Percentiles rank a stretch among this genome's conserved stretches.
These are phyloP conservation scores for Thera britannica DNA, from an alignment of 2,888 invertebrate species.

Conservation along the genomic window DNA sequence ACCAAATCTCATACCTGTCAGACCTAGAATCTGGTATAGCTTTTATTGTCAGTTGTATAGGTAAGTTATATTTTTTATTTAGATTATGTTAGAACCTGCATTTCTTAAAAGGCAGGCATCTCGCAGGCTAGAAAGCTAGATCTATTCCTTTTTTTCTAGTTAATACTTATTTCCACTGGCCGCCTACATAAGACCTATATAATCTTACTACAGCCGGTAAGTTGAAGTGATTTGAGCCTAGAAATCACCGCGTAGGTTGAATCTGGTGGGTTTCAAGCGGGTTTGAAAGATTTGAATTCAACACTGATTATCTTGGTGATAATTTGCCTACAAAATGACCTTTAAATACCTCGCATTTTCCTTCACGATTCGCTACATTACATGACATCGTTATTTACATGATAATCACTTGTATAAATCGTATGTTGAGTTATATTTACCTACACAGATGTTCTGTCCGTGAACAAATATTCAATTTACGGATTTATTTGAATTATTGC, in stretches of 20 bases:
- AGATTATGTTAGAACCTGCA: too few species aligned
- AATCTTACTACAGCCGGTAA: too few species aligned
- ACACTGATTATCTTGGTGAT: constrained; percentile 23
- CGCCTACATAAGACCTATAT: too few species aligned
- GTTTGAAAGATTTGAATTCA: constrained; percentile 5
- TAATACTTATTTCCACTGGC: too few species aligned
- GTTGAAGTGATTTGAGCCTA: neutral
- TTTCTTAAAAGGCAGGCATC: too few species aligned
- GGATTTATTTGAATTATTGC: neutral
- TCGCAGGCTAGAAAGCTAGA: too few species aligned
- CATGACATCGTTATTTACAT: constrained; percentile 51
- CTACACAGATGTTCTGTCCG: neutral
- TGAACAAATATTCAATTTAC: neutral
- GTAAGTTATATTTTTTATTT: too few species aligned
- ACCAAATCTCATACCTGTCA: too few species aligned
- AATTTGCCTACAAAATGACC: constrained; percentile 40
- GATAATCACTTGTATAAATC: constrained; percentile 48
- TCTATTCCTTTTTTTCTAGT: too few species aligned
- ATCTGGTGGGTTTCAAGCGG: constrained; percentile 1
- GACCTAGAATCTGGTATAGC: too few species aligned
- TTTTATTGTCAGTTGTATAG: too few species aligned
- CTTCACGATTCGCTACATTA: constrained; percentile 46
- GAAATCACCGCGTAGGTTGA: constrained; percentile 18
- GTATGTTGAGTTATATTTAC: neutral
- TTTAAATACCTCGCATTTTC: constrained; percentile 44